Evolutionary conservation across 1,140 invertebrate species (phyloP), one percentile per base, ranked within the genome.

Genomic region (Aphelinus certus): DNA sequence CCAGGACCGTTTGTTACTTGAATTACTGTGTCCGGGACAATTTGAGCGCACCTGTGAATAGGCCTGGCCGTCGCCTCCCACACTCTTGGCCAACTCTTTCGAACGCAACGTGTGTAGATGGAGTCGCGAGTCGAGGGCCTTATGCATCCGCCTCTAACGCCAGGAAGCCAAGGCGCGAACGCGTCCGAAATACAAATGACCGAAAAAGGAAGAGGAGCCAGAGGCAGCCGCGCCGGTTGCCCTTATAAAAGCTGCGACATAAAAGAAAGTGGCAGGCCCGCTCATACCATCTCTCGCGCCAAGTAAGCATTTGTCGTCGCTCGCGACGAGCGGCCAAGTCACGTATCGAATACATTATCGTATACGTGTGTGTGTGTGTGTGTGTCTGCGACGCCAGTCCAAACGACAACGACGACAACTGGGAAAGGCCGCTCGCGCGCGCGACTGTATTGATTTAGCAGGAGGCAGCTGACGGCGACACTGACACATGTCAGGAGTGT

Each of bases 391-490:
- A 26, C 26, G 26, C 26, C 26, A 26, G 26, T 26, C 26, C 26
- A 26, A 26, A 26, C 26, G 26, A 26, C 26, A 26, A 26, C 26
- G 26, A 26, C 26, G 26, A 26, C 26, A 26, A 26, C 26, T 26
- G 26, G 26, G 83, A 83, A 84, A 71, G 81, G 78, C 80, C 79
- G 79, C 71, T 47, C 66, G 66, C 42, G 80, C 79, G 79, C 74
- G 79, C 78, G 80, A 81, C 73, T 82, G 80, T 83, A 85, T 85
- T 84, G 84, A 85, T 85, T 85, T 82, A 80, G 85, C 86, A 86
- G 26, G 26, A 26, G 86, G 85, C 83, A 84, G 84, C 85, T 88
- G 86, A 87, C 85, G 87, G 85, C 85, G 86, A 87, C 87, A 87
- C 85, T 88, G 86, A 88, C 87, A 87, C 87, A 87, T 88, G 87